Conservation (phyloP, 2,888 invertebrate species). For the Drosophila koepferae region DNA sequence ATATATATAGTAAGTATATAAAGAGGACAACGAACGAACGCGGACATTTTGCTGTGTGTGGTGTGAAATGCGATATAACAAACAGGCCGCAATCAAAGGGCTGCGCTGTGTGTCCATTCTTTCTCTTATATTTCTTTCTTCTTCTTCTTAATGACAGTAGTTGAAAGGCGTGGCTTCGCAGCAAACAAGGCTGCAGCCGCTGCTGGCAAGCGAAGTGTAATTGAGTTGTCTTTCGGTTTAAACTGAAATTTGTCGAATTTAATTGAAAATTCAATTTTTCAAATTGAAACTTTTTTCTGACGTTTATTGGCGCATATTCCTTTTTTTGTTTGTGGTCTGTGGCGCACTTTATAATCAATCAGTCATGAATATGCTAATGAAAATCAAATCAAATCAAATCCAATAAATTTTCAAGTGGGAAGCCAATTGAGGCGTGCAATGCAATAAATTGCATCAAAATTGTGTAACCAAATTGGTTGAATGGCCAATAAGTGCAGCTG, state of each 20-base stretch:
- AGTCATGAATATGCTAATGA: conserved; percentile 70
- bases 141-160: conserved; percentile 8
- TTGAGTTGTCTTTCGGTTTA: conserved; percentile 3
- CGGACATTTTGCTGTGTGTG: conserved; percentile 36
- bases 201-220: background rate
- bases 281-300: background rate
- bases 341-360: conserved; percentile 51
- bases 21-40: conserved; percentile 34
- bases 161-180: background rate
- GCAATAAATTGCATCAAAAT: conserved; percentile 74
- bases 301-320: background rate
- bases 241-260: conserved; percentile 1
- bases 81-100: conserved; percentile 46
- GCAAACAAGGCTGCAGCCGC: conserved; percentile 1
- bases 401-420: conserved; percentile 62
- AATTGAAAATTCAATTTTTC: conserved; percentile 22
- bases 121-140: conserved; percentile 23
- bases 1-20: background rate
- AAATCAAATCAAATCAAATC: conserved; percentile 71
- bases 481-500: conserved; percentile 76
- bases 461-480: conserved; percentile 78
- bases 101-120: conserved; percentile 11
- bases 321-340: conserved; percentile 19
- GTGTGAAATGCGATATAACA: conserved; percentile 67
- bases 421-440: conserved; percentile 49